phyloP scores from a whole-genome alignment of 30 jellyfish, hydroid and myxozoan species.

The Haliclystus octoradiatus region DNA sequence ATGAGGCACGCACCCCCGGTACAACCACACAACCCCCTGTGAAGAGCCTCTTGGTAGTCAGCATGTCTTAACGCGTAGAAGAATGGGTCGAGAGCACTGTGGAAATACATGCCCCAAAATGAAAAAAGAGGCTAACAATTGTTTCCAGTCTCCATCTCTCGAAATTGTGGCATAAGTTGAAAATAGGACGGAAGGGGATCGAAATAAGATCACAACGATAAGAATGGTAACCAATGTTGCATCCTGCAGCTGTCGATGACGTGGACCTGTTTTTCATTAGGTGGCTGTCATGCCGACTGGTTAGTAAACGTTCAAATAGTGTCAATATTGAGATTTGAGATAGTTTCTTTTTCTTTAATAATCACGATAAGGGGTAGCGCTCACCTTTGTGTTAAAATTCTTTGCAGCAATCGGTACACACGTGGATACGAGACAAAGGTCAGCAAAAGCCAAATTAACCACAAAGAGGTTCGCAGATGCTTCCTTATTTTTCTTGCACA shows the following conservation, averaged over 20 bases:
- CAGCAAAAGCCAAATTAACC: slow-evolving; percentile 58
- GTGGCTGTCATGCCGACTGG: too few relatives aligned
- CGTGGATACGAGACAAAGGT: slow-evolving; percentile 48
- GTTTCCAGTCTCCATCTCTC: slow-evolving; percentile 27
- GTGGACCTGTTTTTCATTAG: too few relatives aligned
- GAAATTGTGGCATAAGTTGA: slow-evolving; percentile 10
- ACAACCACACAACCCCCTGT: too few relatives aligned
- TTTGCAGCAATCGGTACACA: slow-evolving; percentile 60
- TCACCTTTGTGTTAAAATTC: slow-evolving; percentile 35
- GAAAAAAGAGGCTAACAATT: slow-evolving; percentile 36
- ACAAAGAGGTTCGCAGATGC: slow-evolving; percentile 50
- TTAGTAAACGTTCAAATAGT: too few relatives aligned
- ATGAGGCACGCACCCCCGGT: too few relatives aligned
- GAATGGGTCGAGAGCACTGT: slow-evolving; percentile 71
- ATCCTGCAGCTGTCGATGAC: too few relatives aligned
- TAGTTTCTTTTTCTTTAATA: too few relatives aligned
- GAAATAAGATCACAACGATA: slow-evolving; percentile 11
- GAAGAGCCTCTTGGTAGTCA: slow-evolving; percentile 17
- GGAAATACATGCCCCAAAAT: slow-evolving; percentile 62
- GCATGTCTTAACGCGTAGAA: slow-evolving; percentile 56
- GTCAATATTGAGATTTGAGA: too few relatives aligned
- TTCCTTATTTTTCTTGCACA: too few relatives aligned
- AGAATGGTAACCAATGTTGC: slow-evolving; percentile 6
- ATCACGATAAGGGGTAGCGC: slow-evolving; percentile 4
- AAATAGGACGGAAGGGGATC: slow-evolving; percentile 40